Evolutionary conservation across 2,888 invertebrate species (phyloP).

Genomic region (Drosophila melanocephala): DNA sequence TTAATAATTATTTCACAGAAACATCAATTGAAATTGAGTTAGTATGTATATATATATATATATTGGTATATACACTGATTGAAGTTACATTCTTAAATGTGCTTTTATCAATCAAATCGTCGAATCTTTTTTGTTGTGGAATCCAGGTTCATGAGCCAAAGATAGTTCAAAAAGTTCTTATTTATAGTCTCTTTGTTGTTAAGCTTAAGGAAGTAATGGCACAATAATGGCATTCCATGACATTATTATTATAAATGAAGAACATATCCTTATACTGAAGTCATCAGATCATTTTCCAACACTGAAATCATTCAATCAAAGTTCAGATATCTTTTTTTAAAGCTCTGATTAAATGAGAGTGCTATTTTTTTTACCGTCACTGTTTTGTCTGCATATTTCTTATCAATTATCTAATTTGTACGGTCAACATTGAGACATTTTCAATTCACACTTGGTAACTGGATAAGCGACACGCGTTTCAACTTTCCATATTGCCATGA

Average conservation of each 20-base stretch:
- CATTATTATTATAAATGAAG: not conserved
- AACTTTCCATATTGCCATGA: constrained; percentile 28
- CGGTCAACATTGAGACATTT: constrained; percentile 54
- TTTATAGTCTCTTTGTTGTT: not conserved
- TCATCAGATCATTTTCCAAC: not conserved
- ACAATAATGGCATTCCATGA: not conserved
- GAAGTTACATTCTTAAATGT: no score
- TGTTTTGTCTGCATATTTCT: constrained; percentile 8
- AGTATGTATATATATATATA: no score
- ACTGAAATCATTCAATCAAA: not conserved
- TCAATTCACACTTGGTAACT: constrained; percentile 57
- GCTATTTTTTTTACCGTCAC: not conserved
- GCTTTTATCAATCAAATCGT: not conserved
- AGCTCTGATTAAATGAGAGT: not conserved
- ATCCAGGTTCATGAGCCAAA: not conserved
- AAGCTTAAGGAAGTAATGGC: not conserved
- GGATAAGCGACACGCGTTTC: constrained; percentile 27
- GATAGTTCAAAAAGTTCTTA: not conserved
- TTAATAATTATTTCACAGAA: not conserved
- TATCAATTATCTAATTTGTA: constrained; percentile 63
- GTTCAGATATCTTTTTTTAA: rapidly evolving
- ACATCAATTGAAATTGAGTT: not conserved
- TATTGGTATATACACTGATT: no score
- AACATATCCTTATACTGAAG: not conserved
- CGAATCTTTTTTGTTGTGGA: not conserved